phyloP scores from a whole-genome alignment of 2,113 vertebrate species.

The Pitta sordida region DNA sequence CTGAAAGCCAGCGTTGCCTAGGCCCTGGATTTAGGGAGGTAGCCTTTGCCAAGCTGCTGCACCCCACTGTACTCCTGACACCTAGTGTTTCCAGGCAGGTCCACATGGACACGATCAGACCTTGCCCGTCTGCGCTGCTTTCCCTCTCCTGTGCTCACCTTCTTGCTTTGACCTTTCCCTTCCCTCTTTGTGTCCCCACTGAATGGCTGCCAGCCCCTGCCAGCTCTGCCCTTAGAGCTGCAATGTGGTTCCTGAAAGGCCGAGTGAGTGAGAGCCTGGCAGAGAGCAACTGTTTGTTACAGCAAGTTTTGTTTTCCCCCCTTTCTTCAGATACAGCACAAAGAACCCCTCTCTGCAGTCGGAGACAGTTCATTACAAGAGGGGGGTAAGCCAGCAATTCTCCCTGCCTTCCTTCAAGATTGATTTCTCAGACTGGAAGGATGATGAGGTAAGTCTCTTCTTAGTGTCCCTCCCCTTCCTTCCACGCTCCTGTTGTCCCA shows the following conservation, averaged over 20 bases:
- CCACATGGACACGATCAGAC: not conserved
- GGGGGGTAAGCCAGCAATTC: conserved; percentile 96
- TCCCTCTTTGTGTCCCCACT: not conserved
- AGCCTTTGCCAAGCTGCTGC: not conserved
- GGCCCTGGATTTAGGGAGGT: not conserved
- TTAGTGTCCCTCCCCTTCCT: not conserved
- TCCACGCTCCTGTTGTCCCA: not conserved
- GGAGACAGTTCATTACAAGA: conserved; percentile 93
- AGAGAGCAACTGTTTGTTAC: not conserved
- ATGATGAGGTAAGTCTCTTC: conserved; percentile 86
- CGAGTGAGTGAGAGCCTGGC: not conserved
- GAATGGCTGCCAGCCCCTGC: conserved; percentile 4
- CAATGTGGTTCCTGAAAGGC: not conserved
- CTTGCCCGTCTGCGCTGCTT: conserved; percentile 39
- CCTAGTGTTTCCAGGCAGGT: not conserved
- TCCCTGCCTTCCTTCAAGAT: conserved; percentile 96
- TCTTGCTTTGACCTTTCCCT: conserved; percentile 24
- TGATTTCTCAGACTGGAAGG: conserved; percentile 94
- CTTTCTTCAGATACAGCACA: conserved; percentile 85
- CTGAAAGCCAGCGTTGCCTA: not conserved
- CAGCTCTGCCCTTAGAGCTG: conserved; percentile 41
- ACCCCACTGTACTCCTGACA: not conserved
- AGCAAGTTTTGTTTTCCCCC: not conserved
- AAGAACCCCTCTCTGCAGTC: conserved; percentile 87
- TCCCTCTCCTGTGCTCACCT: conserved; percentile 26